Base-by-base conservation (phyloP, 2,888 invertebrate genomes). In the Eristalis pertinax region DNA sequence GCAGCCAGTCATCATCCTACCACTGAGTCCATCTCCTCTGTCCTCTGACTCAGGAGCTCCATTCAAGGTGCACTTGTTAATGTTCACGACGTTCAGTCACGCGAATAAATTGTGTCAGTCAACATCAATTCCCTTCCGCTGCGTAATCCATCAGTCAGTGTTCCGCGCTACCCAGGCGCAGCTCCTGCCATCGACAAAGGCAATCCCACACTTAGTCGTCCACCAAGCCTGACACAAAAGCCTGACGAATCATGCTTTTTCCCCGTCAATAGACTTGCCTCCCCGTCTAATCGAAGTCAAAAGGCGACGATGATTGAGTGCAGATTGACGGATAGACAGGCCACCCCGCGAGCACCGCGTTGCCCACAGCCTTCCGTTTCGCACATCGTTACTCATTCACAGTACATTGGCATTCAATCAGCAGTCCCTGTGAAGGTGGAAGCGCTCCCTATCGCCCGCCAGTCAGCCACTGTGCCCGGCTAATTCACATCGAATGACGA, bases 371-470 rank as follows among this genome's bases (percentile, higher is more conserved):
- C 65, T 35, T 58, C 19, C 56, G 50, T 62, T 84, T 72, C 50
- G 58, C 67, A 67, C 63, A 58, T 84, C 76, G 50, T 69, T 81
- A 50, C 50, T 80, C 77, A 65, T 79, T 72, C 75, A 78, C 83
- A 78, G 63, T 73, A 73, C 84, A 78, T 86, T 82, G 63, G 75
- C 78, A 79, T 79, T 87, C 70, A 73, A 84, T 87, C 84, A 84
- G 64, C 84, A 84, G 64, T 80, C 76, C 72, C 63, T 56, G 24
- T 29, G 56, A 62, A 72, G 60, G 67, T 68, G 38, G 85, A 62
- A 77, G 81, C 67, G 69, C 63, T 73, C 41, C 58, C 29, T 15
- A 22, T 65, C 41, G 35, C 60, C 41, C 26, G 2, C n/a, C n/a
- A n/a, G n/a, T n/a, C n/a, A n/a, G n/a, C 24, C 11, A n/a, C 56